A percentile compares a stretch with the other conserved stretches of the same genome.
Conservation (phyloP, 2,888 invertebrate genomes). For the Mimachlamys varia region DNA sequence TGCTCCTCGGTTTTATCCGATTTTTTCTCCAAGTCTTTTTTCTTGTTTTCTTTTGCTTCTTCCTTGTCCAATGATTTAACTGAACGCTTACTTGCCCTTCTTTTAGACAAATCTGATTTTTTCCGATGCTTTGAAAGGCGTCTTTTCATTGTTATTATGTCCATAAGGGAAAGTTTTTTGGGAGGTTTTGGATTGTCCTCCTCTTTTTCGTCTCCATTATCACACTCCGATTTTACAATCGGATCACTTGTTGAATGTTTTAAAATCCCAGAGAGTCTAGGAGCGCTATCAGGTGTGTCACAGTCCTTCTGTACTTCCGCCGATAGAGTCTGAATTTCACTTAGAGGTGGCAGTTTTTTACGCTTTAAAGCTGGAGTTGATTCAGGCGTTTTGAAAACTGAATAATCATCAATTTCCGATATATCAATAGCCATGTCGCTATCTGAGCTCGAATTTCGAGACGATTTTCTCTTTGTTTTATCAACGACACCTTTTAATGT, state of each 20-base stretch:
- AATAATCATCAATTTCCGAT: conserved; percentile 44
- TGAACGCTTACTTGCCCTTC: conserved; percentile 46
- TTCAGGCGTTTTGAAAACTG: conserved; percentile 45
- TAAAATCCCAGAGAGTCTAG: not conserved
- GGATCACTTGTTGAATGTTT: not conserved
- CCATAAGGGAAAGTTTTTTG: conserved; percentile 55
- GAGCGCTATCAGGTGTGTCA: conserved; percentile 37
- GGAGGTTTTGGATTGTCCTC: conserved; percentile 20
- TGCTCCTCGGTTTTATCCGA: conserved; percentile 41
- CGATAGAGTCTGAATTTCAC: conserved; percentile 4
- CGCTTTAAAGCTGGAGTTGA: conserved; percentile 40
- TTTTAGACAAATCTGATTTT: not conserved
- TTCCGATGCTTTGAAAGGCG: not conserved
- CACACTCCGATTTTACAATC: not conserved
- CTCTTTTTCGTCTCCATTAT: not conserved
- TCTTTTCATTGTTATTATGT: conserved; percentile 45
- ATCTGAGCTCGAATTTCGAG: not conserved
- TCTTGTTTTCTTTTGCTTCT: conserved; percentile 40
- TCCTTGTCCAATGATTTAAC: not conserved
- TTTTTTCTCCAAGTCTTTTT: not conserved
- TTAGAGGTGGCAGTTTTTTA: conserved; percentile 24
- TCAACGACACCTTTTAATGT: not conserved
- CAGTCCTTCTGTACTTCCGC: conserved; percentile 17
- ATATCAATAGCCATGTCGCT: conserved; percentile 18
- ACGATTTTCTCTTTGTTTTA: not conserved